phyloP scores from a whole-genome alignment of 2,113 vertebrate species.

The Heterochromis multidens region DNA sequence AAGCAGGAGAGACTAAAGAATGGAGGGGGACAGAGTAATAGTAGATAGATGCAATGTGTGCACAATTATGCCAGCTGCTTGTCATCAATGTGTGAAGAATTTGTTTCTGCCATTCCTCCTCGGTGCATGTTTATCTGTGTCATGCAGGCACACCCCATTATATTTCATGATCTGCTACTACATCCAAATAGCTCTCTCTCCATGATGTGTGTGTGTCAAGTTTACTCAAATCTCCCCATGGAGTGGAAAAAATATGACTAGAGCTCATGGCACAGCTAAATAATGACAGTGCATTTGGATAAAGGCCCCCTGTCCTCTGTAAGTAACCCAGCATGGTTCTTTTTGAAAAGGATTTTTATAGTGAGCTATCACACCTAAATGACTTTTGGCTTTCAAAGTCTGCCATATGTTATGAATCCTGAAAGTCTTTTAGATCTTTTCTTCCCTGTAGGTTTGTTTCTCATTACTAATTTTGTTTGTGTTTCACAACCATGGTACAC shows the following conservation, averaged over 20 bases:
- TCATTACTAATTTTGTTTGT: not conserved
- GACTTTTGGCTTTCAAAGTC: slow-evolving; percentile 5
- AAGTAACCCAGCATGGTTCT: slow-evolving; percentile 21
- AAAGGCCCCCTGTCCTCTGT: not conserved
- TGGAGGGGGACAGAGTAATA: not conserved
- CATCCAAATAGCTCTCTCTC: not conserved
- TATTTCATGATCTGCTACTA: not conserved
- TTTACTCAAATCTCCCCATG: not conserved
- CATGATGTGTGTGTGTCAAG: not conserved
- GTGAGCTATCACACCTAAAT: not conserved
- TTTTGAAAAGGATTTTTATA: not conserved
- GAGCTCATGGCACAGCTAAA: not conserved
- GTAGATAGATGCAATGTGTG: not conserved
- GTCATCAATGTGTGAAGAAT: not conserved
- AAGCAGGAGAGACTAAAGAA: not conserved
- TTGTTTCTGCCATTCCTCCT: not conserved
- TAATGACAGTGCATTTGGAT: slow-evolving; percentile 11
- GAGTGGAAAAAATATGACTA: not conserved
- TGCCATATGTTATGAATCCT: not conserved
- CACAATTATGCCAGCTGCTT: not conserved
- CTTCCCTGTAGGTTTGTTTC: not conserved
- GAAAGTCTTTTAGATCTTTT: not conserved
- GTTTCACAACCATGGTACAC: not conserved
- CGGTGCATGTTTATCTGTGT: not conserved
- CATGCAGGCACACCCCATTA: not conserved